These are phyloP conservation scores for Bubo bubo DNA, from an alignment of 2,113 vertebrate genomes.

Conservation along the genomic window DNA sequence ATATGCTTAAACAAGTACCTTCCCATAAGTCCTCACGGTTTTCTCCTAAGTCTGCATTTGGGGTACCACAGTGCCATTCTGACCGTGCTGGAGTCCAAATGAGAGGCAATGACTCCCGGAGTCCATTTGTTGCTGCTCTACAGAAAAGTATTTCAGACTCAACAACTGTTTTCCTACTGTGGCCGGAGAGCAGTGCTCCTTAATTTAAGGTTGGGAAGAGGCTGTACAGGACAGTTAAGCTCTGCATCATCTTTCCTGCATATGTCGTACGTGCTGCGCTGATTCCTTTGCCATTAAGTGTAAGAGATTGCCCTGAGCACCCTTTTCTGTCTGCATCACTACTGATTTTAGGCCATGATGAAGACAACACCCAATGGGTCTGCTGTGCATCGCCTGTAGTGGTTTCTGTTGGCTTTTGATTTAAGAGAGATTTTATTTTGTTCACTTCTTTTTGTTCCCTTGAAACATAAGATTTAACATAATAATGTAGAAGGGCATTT, in stretches of 20 bases:
- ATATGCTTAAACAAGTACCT: background rate
- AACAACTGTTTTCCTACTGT: rapidly evolving
- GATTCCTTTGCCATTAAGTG: background rate
- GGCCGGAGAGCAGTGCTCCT: background rate
- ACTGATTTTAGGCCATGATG: background rate
- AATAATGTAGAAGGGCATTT: background rate
- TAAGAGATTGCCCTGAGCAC: background rate
- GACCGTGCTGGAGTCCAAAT: background rate
- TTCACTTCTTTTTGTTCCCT: background rate
- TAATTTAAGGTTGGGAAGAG: background rate
- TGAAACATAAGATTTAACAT: background rate
- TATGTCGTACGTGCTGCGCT: background rate
- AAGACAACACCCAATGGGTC: background rate
- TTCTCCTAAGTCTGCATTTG: background rate
- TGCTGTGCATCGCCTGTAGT: background rate
- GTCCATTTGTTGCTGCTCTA: background rate
- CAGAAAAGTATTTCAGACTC: background rate
- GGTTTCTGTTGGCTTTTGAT: background rate
- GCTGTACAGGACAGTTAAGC: background rate
- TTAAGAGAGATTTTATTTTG: background rate
- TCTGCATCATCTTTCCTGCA: background rate
- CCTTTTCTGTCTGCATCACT: background rate
- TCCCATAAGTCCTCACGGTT: background rate
- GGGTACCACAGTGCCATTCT: background rate
- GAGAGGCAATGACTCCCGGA: background rate